Base-by-base conservation (phyloP, 2,888 invertebrate genomes). In the Herminia tarsipennalis region DNA sequence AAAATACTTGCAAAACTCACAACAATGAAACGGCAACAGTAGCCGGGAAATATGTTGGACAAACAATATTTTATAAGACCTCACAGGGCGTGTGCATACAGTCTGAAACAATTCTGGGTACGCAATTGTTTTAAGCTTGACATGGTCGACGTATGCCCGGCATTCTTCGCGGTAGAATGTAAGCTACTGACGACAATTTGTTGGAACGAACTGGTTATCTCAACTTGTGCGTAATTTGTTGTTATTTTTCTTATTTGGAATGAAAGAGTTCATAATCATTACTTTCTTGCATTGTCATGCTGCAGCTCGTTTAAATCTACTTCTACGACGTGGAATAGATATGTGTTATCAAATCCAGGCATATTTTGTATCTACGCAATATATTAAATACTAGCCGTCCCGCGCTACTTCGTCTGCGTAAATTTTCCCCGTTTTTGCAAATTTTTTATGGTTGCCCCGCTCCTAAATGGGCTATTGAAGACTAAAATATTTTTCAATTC, bases 141-240 rank as follows among this genome's bases (percentile, higher is more conserved):
- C n/a, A 9, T 20, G 34, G 38, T 40, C 35, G 28, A 47, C 46
- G 45, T 51, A 55, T 45, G 44, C 29, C 44, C 32, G 37, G 32
- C 42, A 58, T 65, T 65, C 51, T 63, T 56, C 40, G 44, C 30
- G 10, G 38, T 35, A 35, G 35, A 54, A 56, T 63, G 49, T 51
- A 49, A 42, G 44, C 36, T 22, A 13, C 36, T 16, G 29, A 29
- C 42, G 38, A 63, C 47, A 47, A 56, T 49, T 49, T 56, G 33
- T 42, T 17, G 2, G 35, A 30, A 40, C 34, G 20, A 14, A 50
- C 14, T 27, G 9, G 10, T 24, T 36, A 33, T 42, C 42, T 34
- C 34, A 34, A 30, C 34, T 22, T 22, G 5, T 27, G 9, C 4
- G 21, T 13, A 30, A 44, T 54, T 52, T 38, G 21, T 47, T 37